Conservation (phyloP, 2,797 vertebrate genomes). For the Vireo griseus region DNA sequence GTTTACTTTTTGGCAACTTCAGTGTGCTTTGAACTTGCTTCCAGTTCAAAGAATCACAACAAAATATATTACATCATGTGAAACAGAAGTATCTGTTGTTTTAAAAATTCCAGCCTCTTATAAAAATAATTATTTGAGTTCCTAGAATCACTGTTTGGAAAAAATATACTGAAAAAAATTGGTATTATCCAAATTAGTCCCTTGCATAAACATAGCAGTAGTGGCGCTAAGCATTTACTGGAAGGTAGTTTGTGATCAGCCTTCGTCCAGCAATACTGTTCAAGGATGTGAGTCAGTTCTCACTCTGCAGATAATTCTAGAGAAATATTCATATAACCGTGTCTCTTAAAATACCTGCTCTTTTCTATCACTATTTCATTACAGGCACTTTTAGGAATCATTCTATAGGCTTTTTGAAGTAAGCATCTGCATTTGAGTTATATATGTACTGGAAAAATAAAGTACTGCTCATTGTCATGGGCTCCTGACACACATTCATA, state of each 20-base stretch:
- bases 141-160: neutral
- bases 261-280: neutral
- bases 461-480: neutral
- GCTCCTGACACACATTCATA: neutral
- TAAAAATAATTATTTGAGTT: neutral
- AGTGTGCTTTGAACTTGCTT: neutral
- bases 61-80: neutral
- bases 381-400: neutral
- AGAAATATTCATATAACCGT: neutral
- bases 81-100: neutral
- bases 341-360: neutral
- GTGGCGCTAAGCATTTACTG: neutral
- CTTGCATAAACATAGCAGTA: neutral
- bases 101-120: neutral
- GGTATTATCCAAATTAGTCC: neutral
- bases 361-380: neutral
- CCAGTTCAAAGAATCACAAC: neutral
- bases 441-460: neutral
- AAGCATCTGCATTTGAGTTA: neutral
- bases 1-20: neutral
- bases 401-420: neutral
- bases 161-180: neutral
- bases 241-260: neutral
- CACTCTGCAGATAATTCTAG: neutral
- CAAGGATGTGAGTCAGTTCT: neutral